Base-by-base conservation (phyloP, 2,888 invertebrate genomes). In the Ochropleura plecta region DNA sequence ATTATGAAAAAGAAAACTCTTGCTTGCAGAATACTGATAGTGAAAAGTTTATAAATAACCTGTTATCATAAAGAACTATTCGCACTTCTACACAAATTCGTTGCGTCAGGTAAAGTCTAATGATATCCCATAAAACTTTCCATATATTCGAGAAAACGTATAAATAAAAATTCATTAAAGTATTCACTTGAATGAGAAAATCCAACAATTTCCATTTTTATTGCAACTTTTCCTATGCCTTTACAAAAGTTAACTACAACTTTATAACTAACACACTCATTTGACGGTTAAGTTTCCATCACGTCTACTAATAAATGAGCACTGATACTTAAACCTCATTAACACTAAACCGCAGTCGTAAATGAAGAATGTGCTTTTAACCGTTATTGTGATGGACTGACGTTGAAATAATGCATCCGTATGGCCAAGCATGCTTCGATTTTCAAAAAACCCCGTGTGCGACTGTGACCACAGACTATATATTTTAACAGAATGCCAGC, bases 331-430 rank as follows among this genome's bases (percentile, higher is more conserved):
- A 80, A 42, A 69, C 63, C 30, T 74, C 40, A 83, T 84, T 81
- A 81, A 72, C 81, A 81, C 69, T 74, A 79, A 81, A 79, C 66
- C 30, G 53, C 70, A 55, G 74, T 70, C 62, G 65, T 82, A 75
- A 86, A 83, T 79, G 79, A 86, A 87, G 75, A 78, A 81, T 78
- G 73, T 78, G 72, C 70, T 78, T 84, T 70, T 65, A 73, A 76
- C 72, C 66, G 71, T 81, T 83, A 83, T 84, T 78, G 67, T 74
- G 73, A 86, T 83, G 86, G 53, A 44, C 48, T 49, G 72, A 81
- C 85, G 85, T 88, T 81, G 67, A 86, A 79, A 83, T 86, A 86
- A 86, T 82, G 86, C 79, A 77, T 75, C 70, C 82, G 83, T 65
- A 77, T 84, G 64, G 75, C 70, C 62, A 49, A 81, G 40, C 84